Evolutionary conservation across 2,797 vertebrate species (phyloP).

Genomic region (Ficedula albicollis): DNA sequence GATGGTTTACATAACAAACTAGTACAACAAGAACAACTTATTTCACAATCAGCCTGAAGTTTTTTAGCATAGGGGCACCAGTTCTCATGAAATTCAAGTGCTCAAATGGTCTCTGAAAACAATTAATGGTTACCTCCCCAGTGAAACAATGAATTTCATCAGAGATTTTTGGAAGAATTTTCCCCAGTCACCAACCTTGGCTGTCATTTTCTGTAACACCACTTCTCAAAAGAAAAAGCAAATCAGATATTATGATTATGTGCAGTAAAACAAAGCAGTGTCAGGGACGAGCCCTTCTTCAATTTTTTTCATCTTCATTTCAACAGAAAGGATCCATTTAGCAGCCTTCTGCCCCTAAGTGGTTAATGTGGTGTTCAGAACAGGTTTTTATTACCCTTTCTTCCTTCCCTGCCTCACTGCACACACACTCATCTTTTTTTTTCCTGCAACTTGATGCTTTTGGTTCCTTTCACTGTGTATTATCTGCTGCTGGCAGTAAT

Average conservation of each 20-base stretch:
- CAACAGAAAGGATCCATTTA: not conserved
- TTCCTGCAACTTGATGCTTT: slow-evolving; percentile 26
- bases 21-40: not conserved
- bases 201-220: not conserved
- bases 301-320: not conserved
- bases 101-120: slow-evolving; percentile 1
- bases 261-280: not conserved
- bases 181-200: not conserved
- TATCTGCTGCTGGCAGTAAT: slow-evolving; percentile 51
- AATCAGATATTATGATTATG: not conserved
- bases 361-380: slow-evolving; percentile 54
- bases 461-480: slow-evolving; percentile 39
- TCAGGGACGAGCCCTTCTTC: not conserved
- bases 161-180: slow-evolving; percentile 13
- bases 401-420: slow-evolving; percentile 40
- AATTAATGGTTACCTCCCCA: not conserved
- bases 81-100: slow-evolving; percentile 14
- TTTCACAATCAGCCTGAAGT: slow-evolving; percentile 19
- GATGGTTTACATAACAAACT: not conserved
- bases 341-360: slow-evolving; percentile 1
- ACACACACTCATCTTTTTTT: not conserved
- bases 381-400: slow-evolving; percentile 33
- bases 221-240: not conserved
- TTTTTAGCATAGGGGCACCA: not conserved
- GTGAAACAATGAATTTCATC: not conserved